Evolutionary conservation across 35 echinoderm and acorn worm genomes (phyloP).

Genomic region (Ophioderma brevispina): DNA sequence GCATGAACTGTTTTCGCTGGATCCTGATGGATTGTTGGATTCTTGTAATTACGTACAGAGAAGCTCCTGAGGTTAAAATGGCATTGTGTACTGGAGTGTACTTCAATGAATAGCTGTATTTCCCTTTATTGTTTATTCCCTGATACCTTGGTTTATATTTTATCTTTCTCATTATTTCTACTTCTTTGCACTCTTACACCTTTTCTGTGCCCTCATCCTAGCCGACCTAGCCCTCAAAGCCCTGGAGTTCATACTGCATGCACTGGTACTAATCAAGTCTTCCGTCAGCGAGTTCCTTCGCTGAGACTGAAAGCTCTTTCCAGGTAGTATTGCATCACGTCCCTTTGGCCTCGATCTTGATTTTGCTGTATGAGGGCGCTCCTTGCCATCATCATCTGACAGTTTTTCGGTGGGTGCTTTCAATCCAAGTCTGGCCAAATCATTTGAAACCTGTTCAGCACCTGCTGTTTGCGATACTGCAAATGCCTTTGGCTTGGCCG

Average conservation of each 20-base stretch:
- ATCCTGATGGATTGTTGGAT: no score
- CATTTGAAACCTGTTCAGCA: slow-evolving; percentile 39
- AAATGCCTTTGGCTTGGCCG: slow-evolving; percentile 53
- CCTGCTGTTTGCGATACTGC: slow-evolving; percentile 30
- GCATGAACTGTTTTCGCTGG: no score
- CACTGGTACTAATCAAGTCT: slow-evolving; percentile 64
- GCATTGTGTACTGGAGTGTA: no score
- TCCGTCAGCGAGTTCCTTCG: slow-evolving; percentile 79
- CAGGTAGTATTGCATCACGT: slow-evolving; percentile 72
- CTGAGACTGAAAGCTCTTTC: slow-evolving; percentile 83
- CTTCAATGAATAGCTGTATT: no score
- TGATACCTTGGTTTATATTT: no score
- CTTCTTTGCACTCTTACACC: not conserved
- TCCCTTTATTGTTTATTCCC: no score
- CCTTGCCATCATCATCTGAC: not conserved
- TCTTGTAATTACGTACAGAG: no score
- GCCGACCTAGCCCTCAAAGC: slow-evolving; percentile 50
- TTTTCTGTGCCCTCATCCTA: slow-evolving; percentile 17
- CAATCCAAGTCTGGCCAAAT: slow-evolving; percentile 60
- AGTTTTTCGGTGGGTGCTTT: slow-evolving; percentile 34
- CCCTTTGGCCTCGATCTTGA: slow-evolving; percentile 25
- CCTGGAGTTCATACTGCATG: slow-evolving; percentile 60
- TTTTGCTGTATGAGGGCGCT: slow-evolving; percentile 47
- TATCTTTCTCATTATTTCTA: no score
- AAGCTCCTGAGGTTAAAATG: no score